Percentiles rank a stretch among this genome's conserved stretches.
Conservation (phyloP, 1,140 invertebrate species). For the Coenobita brevimanus region DNA sequence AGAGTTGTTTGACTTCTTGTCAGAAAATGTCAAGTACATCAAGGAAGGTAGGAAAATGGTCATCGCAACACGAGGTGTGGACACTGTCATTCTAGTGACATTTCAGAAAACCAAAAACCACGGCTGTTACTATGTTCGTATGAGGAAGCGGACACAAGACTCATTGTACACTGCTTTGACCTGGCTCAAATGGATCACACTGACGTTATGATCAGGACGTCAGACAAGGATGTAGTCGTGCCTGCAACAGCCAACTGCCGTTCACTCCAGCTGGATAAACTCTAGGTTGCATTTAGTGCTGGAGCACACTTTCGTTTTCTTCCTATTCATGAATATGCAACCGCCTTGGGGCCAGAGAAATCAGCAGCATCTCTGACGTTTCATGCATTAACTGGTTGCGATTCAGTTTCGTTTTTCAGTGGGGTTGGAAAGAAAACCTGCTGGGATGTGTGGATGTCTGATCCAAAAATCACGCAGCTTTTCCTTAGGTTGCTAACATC, state of each 20-base stretch:
- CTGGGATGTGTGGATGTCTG: constrained; percentile 13
- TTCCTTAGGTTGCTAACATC: not conserved
- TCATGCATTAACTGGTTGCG: not conserved
- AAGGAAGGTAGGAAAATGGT: too few species aligned
- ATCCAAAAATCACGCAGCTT: not conserved
- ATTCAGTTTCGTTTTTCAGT: not conserved
- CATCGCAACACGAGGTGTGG: too few species aligned
- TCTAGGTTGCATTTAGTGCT: constrained; percentile 23
- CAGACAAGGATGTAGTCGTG: constrained; percentile 20
- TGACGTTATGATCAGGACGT: constrained; percentile 19
- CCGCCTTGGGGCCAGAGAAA: constrained; percentile 9
- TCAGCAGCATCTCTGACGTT: constrained; percentile 1
- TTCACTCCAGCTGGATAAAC: constrained; percentile 10
- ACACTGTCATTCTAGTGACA: too few species aligned
- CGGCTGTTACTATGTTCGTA: too few species aligned
- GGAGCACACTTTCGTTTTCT: constrained; percentile 20
- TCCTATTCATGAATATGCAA: constrained; percentile 18
- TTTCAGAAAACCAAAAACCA: too few species aligned
- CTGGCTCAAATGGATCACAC: constrained; percentile 9
- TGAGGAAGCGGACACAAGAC: too few species aligned
- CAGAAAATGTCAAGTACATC: too few species aligned
- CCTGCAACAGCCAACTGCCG: constrained; percentile 11
- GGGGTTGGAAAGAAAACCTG: constrained; percentile 21
- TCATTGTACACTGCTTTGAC: too few species aligned
- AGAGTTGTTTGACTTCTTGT: too few species aligned